Conservation (phyloP, 2,113 vertebrate species). For the Rhombomys opimus region DNA sequence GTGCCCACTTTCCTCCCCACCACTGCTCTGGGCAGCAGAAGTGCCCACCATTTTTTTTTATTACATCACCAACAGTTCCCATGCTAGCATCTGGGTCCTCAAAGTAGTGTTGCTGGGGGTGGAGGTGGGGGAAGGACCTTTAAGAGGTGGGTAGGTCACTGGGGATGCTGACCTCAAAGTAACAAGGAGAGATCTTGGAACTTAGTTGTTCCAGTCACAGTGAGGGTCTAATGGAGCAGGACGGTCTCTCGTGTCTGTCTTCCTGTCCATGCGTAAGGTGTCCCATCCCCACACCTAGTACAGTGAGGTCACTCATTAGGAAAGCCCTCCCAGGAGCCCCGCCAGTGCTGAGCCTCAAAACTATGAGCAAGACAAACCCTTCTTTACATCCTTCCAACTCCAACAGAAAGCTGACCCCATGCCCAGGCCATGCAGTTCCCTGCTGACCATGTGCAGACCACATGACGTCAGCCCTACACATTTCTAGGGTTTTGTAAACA, state of each 20-base stretch:
- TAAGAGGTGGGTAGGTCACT: background rate
- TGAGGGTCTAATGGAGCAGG: background rate
- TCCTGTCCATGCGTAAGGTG: background rate
- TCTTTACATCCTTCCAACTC: background rate
- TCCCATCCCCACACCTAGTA: too few species aligned
- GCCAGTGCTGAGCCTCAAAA: background rate
- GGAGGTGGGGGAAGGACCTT: background rate
- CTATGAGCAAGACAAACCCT: background rate
- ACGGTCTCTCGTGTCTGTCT: background rate
- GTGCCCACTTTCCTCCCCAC: background rate
- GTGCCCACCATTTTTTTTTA: background rate
- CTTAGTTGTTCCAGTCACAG: background rate
- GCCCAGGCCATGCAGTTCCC: background rate
- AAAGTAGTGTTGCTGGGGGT: too few species aligned
- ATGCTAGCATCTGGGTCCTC: background rate
- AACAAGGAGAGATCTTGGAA: background rate
- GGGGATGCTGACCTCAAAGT: background rate
- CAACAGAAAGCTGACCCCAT: background rate
- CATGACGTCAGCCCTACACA: background rate
- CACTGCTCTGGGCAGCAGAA: background rate
- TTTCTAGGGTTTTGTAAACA: background rate
- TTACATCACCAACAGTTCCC: background rate
- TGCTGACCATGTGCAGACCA: background rate
- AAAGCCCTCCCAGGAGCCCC: background rate
- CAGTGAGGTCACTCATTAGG: background rate